phyloP scores from a whole-genome alignment of 2,113 vertebrate species.

The Hymenochirus boettgeri region DNA sequence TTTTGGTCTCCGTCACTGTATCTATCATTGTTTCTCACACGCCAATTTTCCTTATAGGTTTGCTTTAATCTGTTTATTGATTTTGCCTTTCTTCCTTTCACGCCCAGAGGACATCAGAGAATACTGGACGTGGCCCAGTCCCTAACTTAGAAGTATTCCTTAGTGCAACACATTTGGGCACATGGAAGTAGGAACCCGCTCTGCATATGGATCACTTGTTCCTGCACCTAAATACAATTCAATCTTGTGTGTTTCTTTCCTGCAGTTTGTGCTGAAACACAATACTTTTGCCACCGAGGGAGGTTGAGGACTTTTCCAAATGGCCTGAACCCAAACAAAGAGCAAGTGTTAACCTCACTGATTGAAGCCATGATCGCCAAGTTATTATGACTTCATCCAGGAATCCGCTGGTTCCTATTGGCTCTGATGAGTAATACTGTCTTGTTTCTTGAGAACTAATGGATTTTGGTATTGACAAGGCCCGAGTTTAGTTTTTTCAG shows the following conservation, averaged over 20 bases:
- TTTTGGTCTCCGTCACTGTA: too few relatives aligned
- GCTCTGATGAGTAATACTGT: conserved; percentile 80
- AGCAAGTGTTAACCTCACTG: conserved; percentile 65
- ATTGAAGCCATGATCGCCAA: conserved; percentile 82
- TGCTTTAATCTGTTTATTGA: not conserved
- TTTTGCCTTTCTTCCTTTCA: conserved; percentile 19
- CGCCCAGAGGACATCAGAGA: conserved; percentile 72
- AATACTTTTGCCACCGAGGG: conserved; percentile 68
- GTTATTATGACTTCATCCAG: conserved; percentile 75
- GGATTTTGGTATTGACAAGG: too few relatives aligned
- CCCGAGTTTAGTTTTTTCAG: too few relatives aligned
- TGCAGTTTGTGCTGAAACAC: conserved; percentile 91
- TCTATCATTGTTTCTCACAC: too few relatives aligned
- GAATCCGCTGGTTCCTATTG: conserved; percentile 70
- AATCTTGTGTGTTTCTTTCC: not conserved
- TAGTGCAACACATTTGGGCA: conserved; percentile 94
- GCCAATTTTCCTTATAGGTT: not conserved
- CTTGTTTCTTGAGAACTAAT: too few relatives aligned
- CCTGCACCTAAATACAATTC: not conserved
- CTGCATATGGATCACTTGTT: too few relatives aligned
- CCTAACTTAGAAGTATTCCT: conserved; percentile 76
- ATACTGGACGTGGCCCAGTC: conserved; percentile 67
- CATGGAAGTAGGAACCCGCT: conserved; percentile 81
- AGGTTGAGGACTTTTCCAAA: conserved; percentile 79
- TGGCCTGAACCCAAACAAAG: conserved; percentile 80